Evolutionary conservation across 2,113 vertebrate species (phyloP).

Genomic region (Cinclus cinclus): DNA sequence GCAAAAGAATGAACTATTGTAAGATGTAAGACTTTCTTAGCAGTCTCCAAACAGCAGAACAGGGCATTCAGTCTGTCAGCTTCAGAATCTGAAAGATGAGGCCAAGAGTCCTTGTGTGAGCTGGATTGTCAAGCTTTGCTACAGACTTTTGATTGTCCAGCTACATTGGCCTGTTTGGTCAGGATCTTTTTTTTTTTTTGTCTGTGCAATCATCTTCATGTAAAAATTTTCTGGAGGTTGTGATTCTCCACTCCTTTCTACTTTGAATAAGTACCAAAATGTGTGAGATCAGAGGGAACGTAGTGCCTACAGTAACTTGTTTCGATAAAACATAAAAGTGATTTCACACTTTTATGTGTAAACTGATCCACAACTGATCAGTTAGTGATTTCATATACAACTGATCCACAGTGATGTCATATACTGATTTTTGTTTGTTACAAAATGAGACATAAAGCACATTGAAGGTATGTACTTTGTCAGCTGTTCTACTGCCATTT

Average conservation of each 20-base stretch:
- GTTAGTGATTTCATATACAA: background rate
- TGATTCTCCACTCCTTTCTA: background rate
- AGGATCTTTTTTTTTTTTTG: background rate
- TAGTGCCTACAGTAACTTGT: background rate
- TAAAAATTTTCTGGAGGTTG: background rate
- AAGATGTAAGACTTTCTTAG: background rate
- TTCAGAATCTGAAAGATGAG: background rate
- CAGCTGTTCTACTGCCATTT: background rate
- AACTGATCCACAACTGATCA: background rate
- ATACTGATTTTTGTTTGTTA: background rate
- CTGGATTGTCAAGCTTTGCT: background rate
- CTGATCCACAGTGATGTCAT: background rate
- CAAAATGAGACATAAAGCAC: background rate
- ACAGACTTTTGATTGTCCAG: background rate
- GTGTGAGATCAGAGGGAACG: background rate
- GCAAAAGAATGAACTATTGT: background rate
- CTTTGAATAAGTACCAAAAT: background rate
- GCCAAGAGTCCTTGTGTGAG: background rate
- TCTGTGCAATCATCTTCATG: background rate
- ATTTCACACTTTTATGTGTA: background rate
- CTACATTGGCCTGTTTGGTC: background rate
- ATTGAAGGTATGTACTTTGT: background rate
- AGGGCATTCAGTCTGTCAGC: background rate
- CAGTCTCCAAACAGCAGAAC: background rate
- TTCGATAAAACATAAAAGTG: background rate